Base-by-base conservation (phyloP, 2,797 vertebrate species). In the Cryptoblepharus egeriae region DNA sequence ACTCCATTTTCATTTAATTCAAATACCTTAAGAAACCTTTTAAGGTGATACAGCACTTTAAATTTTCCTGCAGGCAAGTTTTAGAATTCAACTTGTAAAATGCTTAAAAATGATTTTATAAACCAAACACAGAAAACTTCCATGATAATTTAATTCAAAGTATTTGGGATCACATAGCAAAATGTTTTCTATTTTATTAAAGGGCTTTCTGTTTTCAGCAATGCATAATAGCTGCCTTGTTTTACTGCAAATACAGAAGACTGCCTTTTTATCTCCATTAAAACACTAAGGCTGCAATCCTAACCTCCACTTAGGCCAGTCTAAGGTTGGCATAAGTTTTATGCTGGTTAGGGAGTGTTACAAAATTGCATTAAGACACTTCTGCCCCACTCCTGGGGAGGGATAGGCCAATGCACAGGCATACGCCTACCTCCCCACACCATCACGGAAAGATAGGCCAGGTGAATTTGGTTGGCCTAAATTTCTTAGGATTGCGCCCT, bases 161-260 rank as follows among this genome's bases (percentile, higher is more conserved):
- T 2, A 37, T 82, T 89, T 90, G 65, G 87, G 91, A 83, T 13
- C 5, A 20, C 75, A 85, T 20, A 84, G 67, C 64, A 42, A 92
- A 89, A 61, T 0, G 1, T 26, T 79, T 85, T 65, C 70, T 80
- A 79, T 81, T 84, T 88, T 68, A 88, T 74, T 83, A 80, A 87
- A 82, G 79, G 81, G 8, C 0, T 84, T 75, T 88, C 89, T 84
- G 63, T 90, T 89, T 80, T 83, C 75, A 90, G 84, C 85, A 92
- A 90, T 39, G 80, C 78, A 92, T 79, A 93, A 81, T 84, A 88
- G 78, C 57, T 1, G 4, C 87, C 91, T 88, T 92, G 90, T 85
- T 91, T 80, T 5, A 28, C 76, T 83, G 71, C 75, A 88, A 15
- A 22, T 3, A 28, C 61, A 35, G 81, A 85, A 20, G 15, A 79